Base-by-base conservation (phyloP, 2,113 vertebrate genomes). In the Acrocephalus kingi region DNA sequence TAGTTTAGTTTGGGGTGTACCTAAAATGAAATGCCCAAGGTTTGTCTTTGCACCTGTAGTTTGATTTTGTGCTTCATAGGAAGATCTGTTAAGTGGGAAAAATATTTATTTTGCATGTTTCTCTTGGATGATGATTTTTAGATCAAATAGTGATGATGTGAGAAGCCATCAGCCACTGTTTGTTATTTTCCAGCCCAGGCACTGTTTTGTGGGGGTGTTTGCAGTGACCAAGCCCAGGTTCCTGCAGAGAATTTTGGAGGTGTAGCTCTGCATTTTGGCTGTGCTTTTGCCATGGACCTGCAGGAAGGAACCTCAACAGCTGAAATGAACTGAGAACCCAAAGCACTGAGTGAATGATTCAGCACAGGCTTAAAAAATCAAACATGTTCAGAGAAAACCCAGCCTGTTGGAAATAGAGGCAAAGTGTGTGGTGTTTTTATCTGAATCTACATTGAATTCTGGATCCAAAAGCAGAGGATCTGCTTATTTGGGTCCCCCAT, bases 401-500 rank as follows among this genome's bases (percentile, higher is more conserved):
- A 28, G 6, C 46, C 66, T 68, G 35, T 10, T 39, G 18, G 55
- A 7, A 55, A 5, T 3, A 14, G 24, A n/a, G 63, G 5, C 54
- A 35, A 5, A 45, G 8, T 31, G 41, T 31, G 37, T 5, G 27
- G 7, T 18, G 1, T 48, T 35, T 55, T 28, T 35, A 2, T 24
- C 17, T 13, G 84, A n/a, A 41, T 48, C 43, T 59, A 2, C 18
- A 4, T 4, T 2, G 35, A 46, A 15, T 68, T 79, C 41, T 11
- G 7, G 28, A 33, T 76, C 24, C 67, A 43, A 15, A 59, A 55
- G 41, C 51, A 31, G 62, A 76, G 54, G 22, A 64, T 21, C 3
- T 67, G 0, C 27, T 33, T 12, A 0, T 7, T 0, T 39, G 0
- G 7, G 22, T 66, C 20, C 8, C 41, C 14, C 54, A 0, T 17